Conservation (phyloP, 2,797 vertebrate species). For the Trachurus trachurus region DNA sequence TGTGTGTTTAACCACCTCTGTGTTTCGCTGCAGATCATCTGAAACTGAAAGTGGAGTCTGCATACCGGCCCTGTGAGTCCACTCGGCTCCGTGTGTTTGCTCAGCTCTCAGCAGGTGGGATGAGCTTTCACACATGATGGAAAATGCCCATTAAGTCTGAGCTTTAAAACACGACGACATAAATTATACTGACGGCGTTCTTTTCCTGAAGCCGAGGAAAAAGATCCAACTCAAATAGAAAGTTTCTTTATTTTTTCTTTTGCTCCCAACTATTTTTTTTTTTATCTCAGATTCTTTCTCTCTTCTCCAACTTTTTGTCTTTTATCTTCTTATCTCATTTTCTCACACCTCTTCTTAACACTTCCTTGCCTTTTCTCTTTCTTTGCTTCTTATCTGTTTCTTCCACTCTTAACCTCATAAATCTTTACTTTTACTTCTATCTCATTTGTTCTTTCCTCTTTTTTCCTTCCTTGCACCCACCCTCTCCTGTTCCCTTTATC, state of each 20-base stretch:
- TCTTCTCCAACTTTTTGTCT: too few relatives aligned
- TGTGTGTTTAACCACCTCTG: conserved; percentile 39
- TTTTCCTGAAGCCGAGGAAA: not conserved
- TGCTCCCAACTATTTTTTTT: not conserved
- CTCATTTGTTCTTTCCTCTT: too few relatives aligned
- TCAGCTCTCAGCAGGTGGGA: conserved; percentile 42
- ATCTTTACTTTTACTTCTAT: too few relatives aligned
- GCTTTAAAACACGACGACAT: conserved; percentile 37
- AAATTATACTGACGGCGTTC: conserved; percentile 48
- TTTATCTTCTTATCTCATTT: conserved; percentile 3
- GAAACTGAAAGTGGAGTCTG: not conserved
- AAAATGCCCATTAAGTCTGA: conserved; percentile 53
- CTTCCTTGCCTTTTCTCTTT: too few relatives aligned
- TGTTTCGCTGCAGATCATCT: conserved; percentile 13
- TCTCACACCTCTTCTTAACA: not conserved
- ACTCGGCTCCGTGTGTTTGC: conserved; percentile 15
- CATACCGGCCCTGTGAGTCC: not conserved
- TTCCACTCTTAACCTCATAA: too few relatives aligned
- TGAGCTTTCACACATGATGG: conserved; percentile 61
- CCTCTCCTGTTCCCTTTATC: too few relatives aligned
- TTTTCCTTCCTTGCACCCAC: too few relatives aligned
- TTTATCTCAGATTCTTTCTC: not conserved
- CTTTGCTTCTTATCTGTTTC: too few relatives aligned
- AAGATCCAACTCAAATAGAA: conserved; percentile 63
- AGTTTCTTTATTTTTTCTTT: not conserved